Evolutionary conservation across 2,888 invertebrate species (phyloP).

Genomic region (Acrobasis repandana): DNA sequence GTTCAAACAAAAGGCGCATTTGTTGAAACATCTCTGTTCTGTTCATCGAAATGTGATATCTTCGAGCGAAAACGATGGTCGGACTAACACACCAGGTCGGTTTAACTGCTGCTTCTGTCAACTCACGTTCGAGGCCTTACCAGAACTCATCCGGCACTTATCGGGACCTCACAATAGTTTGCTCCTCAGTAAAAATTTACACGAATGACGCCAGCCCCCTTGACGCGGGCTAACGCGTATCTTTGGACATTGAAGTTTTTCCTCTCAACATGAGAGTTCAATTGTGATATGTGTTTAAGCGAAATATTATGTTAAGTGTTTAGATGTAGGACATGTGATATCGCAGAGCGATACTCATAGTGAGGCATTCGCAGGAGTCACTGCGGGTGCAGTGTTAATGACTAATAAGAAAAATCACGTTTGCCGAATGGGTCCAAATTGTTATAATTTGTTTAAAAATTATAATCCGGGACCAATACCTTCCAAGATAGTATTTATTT

Average conservation of each 20-base stretch:
- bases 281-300: constrained; percentile 82
- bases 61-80: constrained; percentile 88
- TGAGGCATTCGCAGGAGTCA: constrained; percentile 61
- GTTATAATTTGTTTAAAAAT: constrained; percentile 84
- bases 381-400: constrained; percentile 64
- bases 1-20: constrained; percentile 95
- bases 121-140: constrained; percentile 92
- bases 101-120: constrained; percentile 95
- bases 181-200: constrained; percentile 93
- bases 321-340: constrained; percentile 66
- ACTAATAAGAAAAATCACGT: constrained; percentile 68
- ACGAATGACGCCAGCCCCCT: constrained; percentile 83
- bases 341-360: constrained; percentile 79
- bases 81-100: constrained; percentile 84
- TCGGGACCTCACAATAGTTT: constrained; percentile 95
- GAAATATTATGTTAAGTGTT: constrained; percentile 66
- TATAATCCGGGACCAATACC: constrained; percentile 82
- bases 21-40: constrained; percentile 93
- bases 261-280: constrained; percentile 73
- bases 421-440: constrained; percentile 80
- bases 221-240: constrained; percentile 67
- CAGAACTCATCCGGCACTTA: constrained; percentile 92
- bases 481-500: constrained; percentile 84
- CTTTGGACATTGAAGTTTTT: constrained; percentile 71
- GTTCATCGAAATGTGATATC: constrained; percentile 95